A percentile compares a stretch with the other conserved stretches of the same genome.
These are phyloP conservation scores for Xestoiulus laeticollis DNA, from an alignment of 2,888 invertebrate genomes.

Conservation along the genomic window DNA sequence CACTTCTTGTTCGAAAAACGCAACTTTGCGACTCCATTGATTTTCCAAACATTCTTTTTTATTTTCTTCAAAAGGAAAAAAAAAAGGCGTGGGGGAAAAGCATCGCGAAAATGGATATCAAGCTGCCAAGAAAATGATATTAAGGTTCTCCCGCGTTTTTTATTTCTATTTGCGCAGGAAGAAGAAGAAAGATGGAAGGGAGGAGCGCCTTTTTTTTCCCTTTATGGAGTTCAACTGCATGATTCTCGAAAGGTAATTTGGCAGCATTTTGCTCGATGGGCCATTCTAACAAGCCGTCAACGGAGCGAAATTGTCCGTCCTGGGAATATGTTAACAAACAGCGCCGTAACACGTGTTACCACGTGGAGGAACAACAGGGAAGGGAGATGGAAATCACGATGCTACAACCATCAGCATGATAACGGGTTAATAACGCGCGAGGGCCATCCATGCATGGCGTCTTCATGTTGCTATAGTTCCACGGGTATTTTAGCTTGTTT, in stretches of 20 bases:
- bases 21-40: background rate
- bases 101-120: constrained; percentile 26
- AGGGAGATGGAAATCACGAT: constrained; percentile 11
- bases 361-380: background rate
- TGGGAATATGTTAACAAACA: constrained; percentile 26
- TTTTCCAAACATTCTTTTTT: background rate
- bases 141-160: constrained; percentile 6
- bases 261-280: constrained; percentile 8
- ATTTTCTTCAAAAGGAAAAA: background rate
- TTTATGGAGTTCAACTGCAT: constrained; percentile 26
- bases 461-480: too few species aligned
- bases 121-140: constrained; percentile 19
- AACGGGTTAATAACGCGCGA: constrained; percentile 16
- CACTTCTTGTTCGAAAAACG: background rate
- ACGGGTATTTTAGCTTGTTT: too few species aligned
- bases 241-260: constrained; percentile 26
- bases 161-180: constrained; percentile 18
- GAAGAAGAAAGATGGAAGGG: constrained; percentile 26
- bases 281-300: constrained; percentile 26
- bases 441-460: background rate
- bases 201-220: constrained; percentile 16
- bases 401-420: background rate
- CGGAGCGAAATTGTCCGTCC: constrained; percentile 26
- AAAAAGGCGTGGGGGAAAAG: background rate
- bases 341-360: constrained; percentile 1